Base-by-base conservation (phyloP, 2,113 vertebrate genomes). In the Cheilinus undulatus region DNA sequence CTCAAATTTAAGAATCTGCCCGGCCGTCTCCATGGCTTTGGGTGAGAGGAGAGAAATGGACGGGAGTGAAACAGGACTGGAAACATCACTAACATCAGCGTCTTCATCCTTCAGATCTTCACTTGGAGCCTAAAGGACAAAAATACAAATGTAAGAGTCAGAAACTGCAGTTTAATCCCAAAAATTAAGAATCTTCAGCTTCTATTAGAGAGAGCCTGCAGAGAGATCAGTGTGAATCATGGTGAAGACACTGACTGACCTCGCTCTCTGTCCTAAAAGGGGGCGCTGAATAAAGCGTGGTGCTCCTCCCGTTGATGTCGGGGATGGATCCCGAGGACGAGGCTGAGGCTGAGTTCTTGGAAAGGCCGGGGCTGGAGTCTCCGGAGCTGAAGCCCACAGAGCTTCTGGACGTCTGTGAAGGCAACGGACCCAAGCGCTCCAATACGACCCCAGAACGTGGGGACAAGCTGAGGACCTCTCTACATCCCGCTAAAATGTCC, bases 1-100 rank as follows among this genome's bases (percentile, higher is more conserved):
- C 56, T 97, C 93, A 3, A 94, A 96, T 81, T 93, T 87, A 27
- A 89, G 84, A 69, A 99, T 97, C 66, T 90, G 93, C 19, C 96
- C 96, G n/a, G 96, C 95, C 0, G 93, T 94, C 73, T 91, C 91
- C 12, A 93, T 92, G 4, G 91, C 92, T 89, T 92, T 94, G 4
- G 95, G 93, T 0, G 95, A 95, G 32, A 91, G 83, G 71, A 92
- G 34, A 0, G 86, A 83, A 11, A 80, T 86, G n/a, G 65, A 7
- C 0, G 88, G 80, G 0, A 62, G 61, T 0, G 88, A 71, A 0
- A 63, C 27, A 1, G 78, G 82, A 70, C 73, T 80, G 52, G 57
- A 53, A 20, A 66, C 50, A 0, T 74, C 46, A 0, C 89, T 75
- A 1, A 45, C 69, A 9, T 85, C 83, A 0, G 24, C 4, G 58